Base-by-base conservation (phyloP, 2,888 invertebrate genomes). In the Bhutanitis thaidina region DNA sequence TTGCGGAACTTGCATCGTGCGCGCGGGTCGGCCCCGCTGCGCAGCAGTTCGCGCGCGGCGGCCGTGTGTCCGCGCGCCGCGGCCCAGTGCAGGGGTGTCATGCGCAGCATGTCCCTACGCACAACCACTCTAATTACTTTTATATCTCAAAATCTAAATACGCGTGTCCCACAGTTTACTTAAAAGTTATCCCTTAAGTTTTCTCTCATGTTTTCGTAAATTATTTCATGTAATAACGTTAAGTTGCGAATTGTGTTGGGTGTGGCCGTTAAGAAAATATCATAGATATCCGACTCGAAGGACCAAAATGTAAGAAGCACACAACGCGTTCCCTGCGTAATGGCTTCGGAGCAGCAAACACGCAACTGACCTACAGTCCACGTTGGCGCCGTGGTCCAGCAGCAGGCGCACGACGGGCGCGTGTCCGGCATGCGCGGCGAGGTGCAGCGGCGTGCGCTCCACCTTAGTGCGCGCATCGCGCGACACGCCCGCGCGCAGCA, bases 71-170 rank as follows among this genome's bases (percentile, higher is more conserved):
- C 93, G 65, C 94, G 93, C 82, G 96, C 95, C 36, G 95, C 95
- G 5, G 98, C 97, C 98, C 98, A 98, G 87, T 98, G 98, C 51
- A 98, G 90, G 34, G 98, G 96, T 36, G 97, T 97, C 97, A 86
- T 87, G 62, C 70, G 75, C 65, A 87, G 73, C 82, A 86, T 74
- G 78, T 88, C 87, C 54, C 80, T 65, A 64, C 56, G 5, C 40
- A 10, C 34, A 40, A 25, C 1, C 50, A 37, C 25, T 0, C n/a
- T 16, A 54, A 32, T 38, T 2, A 3, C n/a, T 5, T 27, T 4
- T 8, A 27, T 8, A 8, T 1, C 27, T 27, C 2, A 20, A 20
- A 20, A 4, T 20, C 20, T 4, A 20, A n/a, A n/a, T n/a, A n/a
- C n/a, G n/a, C n/a, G n/a, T n/a, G n/a, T n/a, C n/a, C n/a, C n/a